These are phyloP conservation scores for Otus scops DNA, from an alignment of 2,797 vertebrate genomes.

Conservation along the genomic window DNA sequence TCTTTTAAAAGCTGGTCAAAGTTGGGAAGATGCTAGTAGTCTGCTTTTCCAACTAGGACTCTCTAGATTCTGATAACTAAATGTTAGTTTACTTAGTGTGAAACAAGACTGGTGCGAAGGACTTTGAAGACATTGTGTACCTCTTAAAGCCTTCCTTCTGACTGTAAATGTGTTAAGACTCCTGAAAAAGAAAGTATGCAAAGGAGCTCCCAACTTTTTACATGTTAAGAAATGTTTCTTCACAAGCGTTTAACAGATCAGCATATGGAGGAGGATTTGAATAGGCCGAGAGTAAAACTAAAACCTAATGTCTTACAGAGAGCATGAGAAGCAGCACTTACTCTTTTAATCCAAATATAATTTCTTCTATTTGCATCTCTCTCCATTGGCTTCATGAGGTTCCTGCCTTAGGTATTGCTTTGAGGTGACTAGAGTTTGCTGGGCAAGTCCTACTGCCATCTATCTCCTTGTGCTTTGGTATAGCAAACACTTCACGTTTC, in stretches of 20 bases:
- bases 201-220: not conserved
- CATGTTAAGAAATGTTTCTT: not conserved
- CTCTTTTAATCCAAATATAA: not conserved
- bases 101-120: not conserved
- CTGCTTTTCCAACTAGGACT: not conserved
- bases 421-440: not conserved
- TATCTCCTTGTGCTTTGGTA: not conserved
- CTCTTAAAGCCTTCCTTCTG: not conserved
- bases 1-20: fast-evolving
- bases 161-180: not conserved
- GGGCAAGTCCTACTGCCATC: not conserved
- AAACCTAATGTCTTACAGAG: not conserved
- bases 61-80: not conserved
- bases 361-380: not conserved
- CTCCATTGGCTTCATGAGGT: not conserved
- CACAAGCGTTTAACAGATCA: not conserved
- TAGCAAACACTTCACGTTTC: not conserved
- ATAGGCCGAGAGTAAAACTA: not conserved
- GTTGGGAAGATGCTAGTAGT: not conserved
- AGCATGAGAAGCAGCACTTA: not conserved
- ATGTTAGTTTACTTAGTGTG: not conserved
- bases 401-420: not conserved
- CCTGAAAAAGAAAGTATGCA: not conserved
- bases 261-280: not conserved
- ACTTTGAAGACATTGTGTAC: not conserved